Conservation (phyloP, 2,888 invertebrate species). For the Clusia tigrina region DNA sequence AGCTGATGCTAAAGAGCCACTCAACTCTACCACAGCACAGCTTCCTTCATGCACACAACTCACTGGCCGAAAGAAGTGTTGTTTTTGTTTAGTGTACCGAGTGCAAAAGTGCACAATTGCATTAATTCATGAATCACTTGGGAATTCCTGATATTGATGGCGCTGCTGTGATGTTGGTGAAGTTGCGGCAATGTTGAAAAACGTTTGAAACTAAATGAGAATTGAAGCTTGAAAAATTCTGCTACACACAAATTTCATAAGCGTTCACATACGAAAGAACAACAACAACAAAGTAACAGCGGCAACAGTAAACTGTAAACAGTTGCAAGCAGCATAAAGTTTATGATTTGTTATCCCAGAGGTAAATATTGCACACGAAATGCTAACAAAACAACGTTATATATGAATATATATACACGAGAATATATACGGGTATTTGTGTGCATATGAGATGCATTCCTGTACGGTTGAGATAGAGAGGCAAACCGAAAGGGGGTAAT, state of each 20-base stretch:
- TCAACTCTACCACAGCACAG: no score
- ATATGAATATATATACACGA: no score
- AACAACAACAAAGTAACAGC: slow-evolving; percentile 2
- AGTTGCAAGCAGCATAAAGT: slow-evolving; percentile 29
- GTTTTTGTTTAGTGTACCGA: no score
- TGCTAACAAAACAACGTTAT: not conserved
- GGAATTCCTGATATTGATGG: not conserved
- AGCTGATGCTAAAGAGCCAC: no score
- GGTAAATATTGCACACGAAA: slow-evolving; percentile 37
- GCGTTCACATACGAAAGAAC: not conserved
- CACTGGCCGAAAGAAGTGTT: no score
- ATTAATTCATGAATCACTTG: not conserved
- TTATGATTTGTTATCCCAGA: slow-evolving; percentile 44
- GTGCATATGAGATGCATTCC: no score
- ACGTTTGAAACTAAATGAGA: not conserved
- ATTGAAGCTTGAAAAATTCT: slow-evolving; percentile 19
- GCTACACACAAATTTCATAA: not conserved
- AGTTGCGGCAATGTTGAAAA: not conserved
- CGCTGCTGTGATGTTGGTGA: not conserved
- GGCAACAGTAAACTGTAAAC: not conserved
- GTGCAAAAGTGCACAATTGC: slow-evolving; percentile 4
- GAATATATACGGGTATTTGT: no score
- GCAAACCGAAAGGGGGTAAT: no score
- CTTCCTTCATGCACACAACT: no score
- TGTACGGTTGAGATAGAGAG: no score